Evolutionary conservation across 1,140 invertebrate genomes (phyloP), one percentile per base, ranked within the genome.

Genomic region (Mylabris phalerata): DNA sequence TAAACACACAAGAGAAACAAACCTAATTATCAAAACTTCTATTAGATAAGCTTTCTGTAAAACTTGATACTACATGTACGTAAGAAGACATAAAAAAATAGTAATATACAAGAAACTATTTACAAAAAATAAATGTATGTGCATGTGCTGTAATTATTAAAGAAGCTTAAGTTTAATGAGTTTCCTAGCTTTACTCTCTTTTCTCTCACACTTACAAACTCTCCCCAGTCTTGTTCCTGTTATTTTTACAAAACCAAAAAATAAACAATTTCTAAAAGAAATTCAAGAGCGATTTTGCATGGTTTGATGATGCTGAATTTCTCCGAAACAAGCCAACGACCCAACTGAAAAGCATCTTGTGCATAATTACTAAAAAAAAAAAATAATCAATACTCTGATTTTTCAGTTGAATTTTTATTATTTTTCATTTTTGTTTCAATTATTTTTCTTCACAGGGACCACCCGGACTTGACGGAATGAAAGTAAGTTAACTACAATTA

Each of bases 381-480:
- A 19, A 19, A 19, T 19, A 19, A 19, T 19, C 19, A 19, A 19
- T 19, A 32, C 32, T 11, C 55, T 41, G 51, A 40, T 59, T 50
- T 58, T 61, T 59, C 50, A 63, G 65, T 48, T 65, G 61, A 48
- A 66, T 62, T 61, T 65, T 61, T 45, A 57, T 52, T 52, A 57
- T 57, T 61, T 60, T 67, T 63, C 67, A 55, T 65, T 67, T 72
- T 67, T 65, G 69, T 70, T 71, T 73, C 62, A 66, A 61, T 74
- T 74, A 54, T 70, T 71, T 69, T 67, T 71, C 62, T 72, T 78
- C 79, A 70, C 75, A 87, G 85, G 85, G 85, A 60, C 84, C 83
- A 38, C 82, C 84, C 44, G 85, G 85, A 59, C 75, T 86, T 65
- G 85, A 87, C 77, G 85, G 85, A 71, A 85, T 86, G 81, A 87